phyloP scores from a whole-genome alignment of 2,113 vertebrate genomes.

The Peromyscus leucopus region DNA sequence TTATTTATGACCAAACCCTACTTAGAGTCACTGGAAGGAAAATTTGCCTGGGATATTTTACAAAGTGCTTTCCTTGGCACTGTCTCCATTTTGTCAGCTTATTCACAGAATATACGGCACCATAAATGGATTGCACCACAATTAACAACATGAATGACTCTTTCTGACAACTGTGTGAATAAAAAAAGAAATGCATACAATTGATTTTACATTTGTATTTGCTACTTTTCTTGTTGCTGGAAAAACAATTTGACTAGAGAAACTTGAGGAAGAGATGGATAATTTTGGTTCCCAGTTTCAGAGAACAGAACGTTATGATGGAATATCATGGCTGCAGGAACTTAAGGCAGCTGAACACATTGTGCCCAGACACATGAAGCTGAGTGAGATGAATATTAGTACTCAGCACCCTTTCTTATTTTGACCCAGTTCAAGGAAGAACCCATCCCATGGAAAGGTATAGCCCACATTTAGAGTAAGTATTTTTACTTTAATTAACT shows the following conservation, averaged over 20 bases:
- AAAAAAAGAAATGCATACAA: neutral
- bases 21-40: neutral
- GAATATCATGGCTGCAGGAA: neutral
- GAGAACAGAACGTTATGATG: neutral
- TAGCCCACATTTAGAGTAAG: neutral
- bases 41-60: neutral
- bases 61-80: neutral
- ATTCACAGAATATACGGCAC: neutral
- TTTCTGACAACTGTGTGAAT: neutral
- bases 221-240: neutral
- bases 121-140: neutral
- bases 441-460: neutral
- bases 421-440: neutral
- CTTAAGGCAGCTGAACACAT: neutral
- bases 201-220: neutral
- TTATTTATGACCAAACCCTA: neutral
- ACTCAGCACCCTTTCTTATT: neutral
- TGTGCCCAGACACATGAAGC: neutral
- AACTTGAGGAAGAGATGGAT: neutral
- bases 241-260: neutral
- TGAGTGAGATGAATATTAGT: neutral
- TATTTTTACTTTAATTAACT: neutral
- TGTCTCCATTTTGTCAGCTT: neutral
- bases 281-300: neutral
- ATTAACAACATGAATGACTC: neutral